Evolutionary conservation across 1,140 invertebrate genomes (phyloP), one percentile per base, ranked within the genome.

Genomic region (Drosophila nigromelanica): DNA sequence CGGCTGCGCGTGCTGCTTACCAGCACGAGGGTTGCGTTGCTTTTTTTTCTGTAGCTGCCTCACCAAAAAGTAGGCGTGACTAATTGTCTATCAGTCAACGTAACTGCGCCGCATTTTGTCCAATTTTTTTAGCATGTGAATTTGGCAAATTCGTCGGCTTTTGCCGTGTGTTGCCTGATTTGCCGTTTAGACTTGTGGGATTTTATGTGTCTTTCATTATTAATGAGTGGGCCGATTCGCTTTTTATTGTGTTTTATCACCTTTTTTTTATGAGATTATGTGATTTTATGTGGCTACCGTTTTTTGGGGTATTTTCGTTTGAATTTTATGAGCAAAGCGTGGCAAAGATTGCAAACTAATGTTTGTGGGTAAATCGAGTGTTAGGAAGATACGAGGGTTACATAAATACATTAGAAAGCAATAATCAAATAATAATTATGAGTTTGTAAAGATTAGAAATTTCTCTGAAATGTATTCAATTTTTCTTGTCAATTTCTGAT

Each of bases 41-140:
- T n/a, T 6, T 40, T 40, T 40, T 56, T 47, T 43, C 3, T 35
- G 33, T n/a, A 12, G 39, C 11, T 61, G 55, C 37, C 24, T 48
- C 24, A 35, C 30, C 27, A 71, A 82, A 89, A 85, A 87, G 76
- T 35, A 90, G 89, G 89, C 83, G 89, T 74, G 70, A 62, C 89
- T 47, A 90, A 90, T 90, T 71, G 73, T 47, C 76, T 75, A 90
- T 90, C 83, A 81, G 78, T 90, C 89, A 90, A 79, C 89, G 73
- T 64, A 73, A 85, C 74, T 74, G 73, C 85, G 56, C 10, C 40
- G 39, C 67, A 45, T 63, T 70, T 58, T 39, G 33, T 54, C 18
- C 56, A 43, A 18, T 77, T 24, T 76, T 86, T 82, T 87, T 87
- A 81, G 51, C 62, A 72, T 80, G 52, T 70, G 54, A 73, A 73